Conservation (phyloP, 2,113 vertebrate species). For the Grammomys surdaster region DNA sequence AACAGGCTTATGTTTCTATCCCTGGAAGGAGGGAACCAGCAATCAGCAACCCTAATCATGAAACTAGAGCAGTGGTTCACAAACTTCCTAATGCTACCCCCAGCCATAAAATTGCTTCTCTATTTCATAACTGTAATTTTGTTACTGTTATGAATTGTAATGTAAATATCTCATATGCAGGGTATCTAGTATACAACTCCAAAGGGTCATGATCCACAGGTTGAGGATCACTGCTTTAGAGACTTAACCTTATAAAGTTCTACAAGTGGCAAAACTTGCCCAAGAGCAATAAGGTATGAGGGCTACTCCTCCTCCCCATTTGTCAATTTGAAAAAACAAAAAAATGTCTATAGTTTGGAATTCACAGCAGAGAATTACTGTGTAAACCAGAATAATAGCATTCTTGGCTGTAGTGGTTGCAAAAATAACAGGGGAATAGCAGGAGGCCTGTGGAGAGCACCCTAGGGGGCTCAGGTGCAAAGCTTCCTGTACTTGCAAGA, state of each 20-base stretch:
- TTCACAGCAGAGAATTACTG: slow-evolving; percentile 66
- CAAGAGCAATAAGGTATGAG: background rate
- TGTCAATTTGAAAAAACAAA: background rate
- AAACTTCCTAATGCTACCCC: background rate
- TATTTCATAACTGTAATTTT: background rate
- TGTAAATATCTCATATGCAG: background rate
- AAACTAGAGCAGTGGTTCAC: slow-evolving; percentile 1
- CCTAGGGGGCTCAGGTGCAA: slow-evolving; percentile 29
- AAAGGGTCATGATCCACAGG: background rate
- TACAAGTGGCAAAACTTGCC: background rate
- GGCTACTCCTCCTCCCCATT: background rate
- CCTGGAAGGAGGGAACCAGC: background rate
- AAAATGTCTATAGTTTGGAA: background rate
- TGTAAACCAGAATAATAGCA: slow-evolving; percentile 59
- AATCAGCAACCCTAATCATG: background rate
- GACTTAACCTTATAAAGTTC: slow-evolving; percentile 24
- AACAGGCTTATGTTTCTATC: background rate
- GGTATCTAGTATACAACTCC: background rate
- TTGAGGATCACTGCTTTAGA: background rate
- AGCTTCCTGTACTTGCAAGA: slow-evolving; percentile 40
- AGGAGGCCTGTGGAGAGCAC: background rate
- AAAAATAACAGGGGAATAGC: slow-evolving; percentile 59
- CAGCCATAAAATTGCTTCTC: background rate
- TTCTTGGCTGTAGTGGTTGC: slow-evolving; percentile 6
- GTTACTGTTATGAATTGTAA: background rate